Percentiles rank a stretch among this genome's conserved stretches.
These are phyloP conservation scores for Solenopsis invicta DNA, from an alignment of 1,140 invertebrate species.

Conservation along the genomic window DNA sequence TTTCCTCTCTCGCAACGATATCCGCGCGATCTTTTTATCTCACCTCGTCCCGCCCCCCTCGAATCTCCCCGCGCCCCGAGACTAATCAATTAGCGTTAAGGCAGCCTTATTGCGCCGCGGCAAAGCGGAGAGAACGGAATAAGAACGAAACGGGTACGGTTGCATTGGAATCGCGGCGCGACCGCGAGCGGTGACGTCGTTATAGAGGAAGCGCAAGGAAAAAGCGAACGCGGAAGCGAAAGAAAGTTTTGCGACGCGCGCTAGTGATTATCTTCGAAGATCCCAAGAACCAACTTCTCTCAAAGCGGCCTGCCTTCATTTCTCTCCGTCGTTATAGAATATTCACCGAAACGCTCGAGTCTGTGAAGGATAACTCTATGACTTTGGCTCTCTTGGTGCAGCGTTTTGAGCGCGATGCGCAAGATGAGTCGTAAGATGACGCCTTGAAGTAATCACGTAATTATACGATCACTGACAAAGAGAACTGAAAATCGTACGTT, in stretches of 20 bases:
- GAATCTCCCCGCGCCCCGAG: background rate
- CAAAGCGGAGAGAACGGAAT: conserved; percentile 12
- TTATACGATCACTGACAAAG: conserved; percentile 47
- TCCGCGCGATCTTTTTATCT: background rate
- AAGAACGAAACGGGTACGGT: conserved; percentile 13
- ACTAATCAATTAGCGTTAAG: conserved; percentile 57
- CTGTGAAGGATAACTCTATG: conserved; percentile 43
- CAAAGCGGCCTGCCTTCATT: conserved; percentile 23
- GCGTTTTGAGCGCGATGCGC: conserved; percentile 27
- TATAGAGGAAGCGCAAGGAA: background rate
- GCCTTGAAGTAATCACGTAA: conserved; percentile 27
- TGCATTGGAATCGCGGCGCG: background rate
- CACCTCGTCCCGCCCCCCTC: background rate
- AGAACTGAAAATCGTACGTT: background rate
- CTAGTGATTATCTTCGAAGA: conserved; percentile 63
- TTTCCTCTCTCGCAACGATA: conserved; percentile 40
- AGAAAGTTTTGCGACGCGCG: conserved; percentile 62
- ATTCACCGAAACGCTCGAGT: conserved; percentile 30
- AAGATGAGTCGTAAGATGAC: background rate
- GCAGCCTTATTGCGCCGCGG: conserved; percentile 33
- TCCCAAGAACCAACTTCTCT: conserved; percentile 38
- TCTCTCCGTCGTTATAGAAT: conserved; percentile 40
- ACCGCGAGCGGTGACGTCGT: background rate
- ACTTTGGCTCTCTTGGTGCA: conserved; percentile 3
- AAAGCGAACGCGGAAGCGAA: conserved; percentile 12